Evolutionary conservation across 2,888 invertebrate genomes (phyloP).

Genomic region (Glaucopsyche alexis): DNA sequence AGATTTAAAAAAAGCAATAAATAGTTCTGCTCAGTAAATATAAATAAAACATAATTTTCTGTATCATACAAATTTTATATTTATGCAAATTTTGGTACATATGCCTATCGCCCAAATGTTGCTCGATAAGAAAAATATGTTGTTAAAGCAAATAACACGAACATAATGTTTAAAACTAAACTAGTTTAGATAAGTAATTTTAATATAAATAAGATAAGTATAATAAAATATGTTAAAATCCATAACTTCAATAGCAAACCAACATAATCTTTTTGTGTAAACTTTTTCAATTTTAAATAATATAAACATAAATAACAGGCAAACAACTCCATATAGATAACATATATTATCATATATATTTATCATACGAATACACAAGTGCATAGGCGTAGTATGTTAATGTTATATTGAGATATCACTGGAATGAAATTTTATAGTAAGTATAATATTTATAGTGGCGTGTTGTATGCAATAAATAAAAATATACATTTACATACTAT

Average conservation of each 20-base stretch:
- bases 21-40: conserved; percentile 1
- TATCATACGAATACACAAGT: conserved; percentile 29
- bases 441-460: not conserved
- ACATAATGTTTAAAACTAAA: not conserved
- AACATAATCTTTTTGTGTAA: conserved; percentile 3
- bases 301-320: conserved; percentile 7
- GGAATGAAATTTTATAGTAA: not conserved
- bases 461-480: not conserved
- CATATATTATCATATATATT: conserved; percentile 31
- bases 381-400: conserved; percentile 13
- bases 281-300: not conserved
- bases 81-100: conserved; percentile 1
- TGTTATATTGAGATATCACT: conserved; percentile 13
- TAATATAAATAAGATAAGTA: not conserved
- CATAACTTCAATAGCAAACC: not conserved
- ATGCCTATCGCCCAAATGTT: not conserved
- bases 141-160: not conserved
- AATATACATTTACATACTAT: not conserved
- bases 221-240: not conserved
- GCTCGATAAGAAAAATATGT: not conserved
- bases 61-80: not conserved
- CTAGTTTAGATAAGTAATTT: not conserved
- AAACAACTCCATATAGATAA: conserved; percentile 4
- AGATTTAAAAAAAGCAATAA: not conserved
- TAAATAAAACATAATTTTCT: conserved; percentile 5